phyloP scores from a whole-genome alignment of 2,113 vertebrate species.

The Geococcyx californianus region DNA sequence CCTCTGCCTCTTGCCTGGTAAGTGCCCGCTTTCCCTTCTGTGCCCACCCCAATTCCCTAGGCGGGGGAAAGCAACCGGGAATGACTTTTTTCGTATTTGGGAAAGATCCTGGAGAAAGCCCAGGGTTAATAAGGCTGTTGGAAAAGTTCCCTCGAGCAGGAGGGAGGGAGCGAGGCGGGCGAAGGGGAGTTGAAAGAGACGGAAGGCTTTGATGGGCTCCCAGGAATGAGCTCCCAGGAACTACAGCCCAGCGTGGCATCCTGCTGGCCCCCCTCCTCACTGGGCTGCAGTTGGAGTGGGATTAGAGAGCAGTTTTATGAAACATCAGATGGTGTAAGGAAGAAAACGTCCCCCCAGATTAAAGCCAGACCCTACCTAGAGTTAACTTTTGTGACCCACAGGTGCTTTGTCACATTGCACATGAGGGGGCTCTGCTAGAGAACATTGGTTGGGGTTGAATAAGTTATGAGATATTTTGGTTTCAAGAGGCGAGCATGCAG shows the following conservation, averaged over 20 bases:
- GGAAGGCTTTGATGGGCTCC: not conserved
- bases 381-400: not conserved
- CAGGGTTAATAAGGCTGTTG: not conserved
- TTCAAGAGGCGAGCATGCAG: not conserved
- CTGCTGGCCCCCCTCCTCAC: not conserved
- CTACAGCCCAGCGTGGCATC: rapidly evolving
- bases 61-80: not conserved
- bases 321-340: not conserved
- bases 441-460: not conserved
- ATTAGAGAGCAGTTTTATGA: not conserved
- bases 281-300: not conserved
- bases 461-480: not conserved
- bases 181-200: not conserved
- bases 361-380: not conserved
- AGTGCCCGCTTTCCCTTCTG: not conserved
- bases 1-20: conserved; percentile 88
- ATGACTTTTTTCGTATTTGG: not conserved
- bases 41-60: rapidly evolving
- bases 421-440: not conserved
- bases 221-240: not conserved
- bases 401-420: not conserved
- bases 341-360: rapidly evolving
- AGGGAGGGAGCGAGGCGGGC: not conserved
- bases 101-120: not conserved
- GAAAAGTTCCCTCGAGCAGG: not conserved